phyloP scores from a whole-genome alignment of 2,888 invertebrate genomes.

The Metalampra italica region DNA sequence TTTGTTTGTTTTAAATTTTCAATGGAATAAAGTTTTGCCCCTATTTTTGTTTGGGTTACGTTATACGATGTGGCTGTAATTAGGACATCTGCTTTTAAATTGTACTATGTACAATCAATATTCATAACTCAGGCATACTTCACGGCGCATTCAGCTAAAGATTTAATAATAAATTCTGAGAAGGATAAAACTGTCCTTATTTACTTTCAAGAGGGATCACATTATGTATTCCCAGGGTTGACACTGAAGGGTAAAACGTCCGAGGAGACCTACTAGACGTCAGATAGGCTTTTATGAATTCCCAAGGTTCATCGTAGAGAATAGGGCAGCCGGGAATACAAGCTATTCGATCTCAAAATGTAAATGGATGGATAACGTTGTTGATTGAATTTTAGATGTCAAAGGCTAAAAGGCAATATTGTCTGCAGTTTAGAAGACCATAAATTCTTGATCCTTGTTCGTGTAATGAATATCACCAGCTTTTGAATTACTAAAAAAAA shows the following conservation, averaged over 20 bases:
- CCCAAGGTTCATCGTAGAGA: background rate
- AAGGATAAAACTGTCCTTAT: background rate
- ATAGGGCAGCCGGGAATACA: background rate
- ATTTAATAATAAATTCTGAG: background rate
- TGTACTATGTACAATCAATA: no score
- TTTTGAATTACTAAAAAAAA: no score
- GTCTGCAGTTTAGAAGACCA: background rate
- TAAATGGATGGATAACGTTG: background rate
- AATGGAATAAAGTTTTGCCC: no score
- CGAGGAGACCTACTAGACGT: background rate
- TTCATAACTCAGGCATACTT: no score
- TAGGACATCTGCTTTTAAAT: no score
- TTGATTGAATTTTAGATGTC: background rate
- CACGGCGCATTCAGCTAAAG: background rate
- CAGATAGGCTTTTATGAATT: slow-evolving; percentile 2
- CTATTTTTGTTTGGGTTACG: no score
- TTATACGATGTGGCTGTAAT: no score
- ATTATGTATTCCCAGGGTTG: slow-evolving; percentile 3
- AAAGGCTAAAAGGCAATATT: background rate
- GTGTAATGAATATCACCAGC: background rate
- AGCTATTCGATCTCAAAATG: background rate
- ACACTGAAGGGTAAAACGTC: slow-evolving; percentile 1
- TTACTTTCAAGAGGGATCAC: slow-evolving; percentile 3
- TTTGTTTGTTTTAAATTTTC: no score
- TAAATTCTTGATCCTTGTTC: background rate